Evolutionary conservation across 2,113 vertebrate genomes (phyloP).

Genomic region (Syngnathus floridae): DNA sequence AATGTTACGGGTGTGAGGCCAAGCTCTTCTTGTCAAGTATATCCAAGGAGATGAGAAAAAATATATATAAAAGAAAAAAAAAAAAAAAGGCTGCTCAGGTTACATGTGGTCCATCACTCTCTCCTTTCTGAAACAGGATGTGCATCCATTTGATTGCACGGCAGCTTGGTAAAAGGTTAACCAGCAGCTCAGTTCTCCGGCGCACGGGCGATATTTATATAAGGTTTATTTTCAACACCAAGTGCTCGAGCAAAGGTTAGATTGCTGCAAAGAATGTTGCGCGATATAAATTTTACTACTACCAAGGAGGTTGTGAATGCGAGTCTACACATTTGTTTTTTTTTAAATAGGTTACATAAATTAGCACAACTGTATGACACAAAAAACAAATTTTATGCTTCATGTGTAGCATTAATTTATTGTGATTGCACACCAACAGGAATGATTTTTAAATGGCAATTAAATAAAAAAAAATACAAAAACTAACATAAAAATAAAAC

Average conservation of each 20-base stretch:
- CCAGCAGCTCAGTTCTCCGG: conserved; percentile 6
- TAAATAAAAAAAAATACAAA: not conserved
- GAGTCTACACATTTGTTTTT: not conserved
- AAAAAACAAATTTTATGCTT: no score
- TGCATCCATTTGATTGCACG: conserved; percentile 22
- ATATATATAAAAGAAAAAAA: no score
- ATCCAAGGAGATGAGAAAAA: no score
- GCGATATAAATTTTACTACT: not conserved
- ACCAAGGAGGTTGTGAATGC: not conserved
- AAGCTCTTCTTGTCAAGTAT: no score
- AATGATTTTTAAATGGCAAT: no score
- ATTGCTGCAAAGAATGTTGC: not conserved
- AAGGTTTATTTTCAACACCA: conserved; percentile 14
- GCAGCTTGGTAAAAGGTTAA: conserved; percentile 40
- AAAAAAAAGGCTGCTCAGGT: not conserved
- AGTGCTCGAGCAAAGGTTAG: conserved; percentile 20
- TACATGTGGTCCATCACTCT: not conserved
- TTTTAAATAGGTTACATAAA: not conserved
- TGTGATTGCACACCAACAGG: no score
- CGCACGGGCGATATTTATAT: conserved; percentile 26
- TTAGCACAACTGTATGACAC: not conserved
- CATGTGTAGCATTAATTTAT: no score
- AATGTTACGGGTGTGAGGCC: no score
- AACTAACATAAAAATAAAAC: not conserved
- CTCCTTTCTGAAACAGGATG: not conserved